Evolutionary conservation across 1,140 invertebrate genomes (phyloP).

Genomic region (Nylanderia fulva): DNA sequence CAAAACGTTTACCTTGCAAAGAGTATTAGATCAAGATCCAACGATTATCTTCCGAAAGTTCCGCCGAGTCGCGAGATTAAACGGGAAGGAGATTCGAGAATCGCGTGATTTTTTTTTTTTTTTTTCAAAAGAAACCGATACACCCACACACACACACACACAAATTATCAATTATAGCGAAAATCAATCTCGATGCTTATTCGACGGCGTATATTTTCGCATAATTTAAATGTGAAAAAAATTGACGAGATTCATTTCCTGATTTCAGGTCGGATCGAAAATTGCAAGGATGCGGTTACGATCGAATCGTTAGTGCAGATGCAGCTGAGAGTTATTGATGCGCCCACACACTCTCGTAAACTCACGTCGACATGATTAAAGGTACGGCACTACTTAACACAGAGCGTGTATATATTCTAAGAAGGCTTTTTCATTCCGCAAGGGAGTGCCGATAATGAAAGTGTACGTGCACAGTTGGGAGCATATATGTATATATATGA

Average conservation of each 20-base stretch:
- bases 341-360: slow-evolving; percentile 32
- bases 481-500: slow-evolving; percentile 42
- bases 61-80: slow-evolving; percentile 45
- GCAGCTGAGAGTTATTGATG: slow-evolving; percentile 44
- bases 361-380: slow-evolving; percentile 58
- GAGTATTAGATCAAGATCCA: slow-evolving; percentile 55
- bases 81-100: not conserved
- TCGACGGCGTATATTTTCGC: not conserved
- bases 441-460: slow-evolving; percentile 42
- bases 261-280: not conserved
- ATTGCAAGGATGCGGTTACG: slow-evolving; percentile 9
- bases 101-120: slow-evolving; percentile 26
- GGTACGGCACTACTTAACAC: slow-evolving; percentile 37
- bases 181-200: not conserved
- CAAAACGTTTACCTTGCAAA: slow-evolving; percentile 65
- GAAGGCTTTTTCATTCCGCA: slow-evolving; percentile 33
- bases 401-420: slow-evolving; percentile 49
- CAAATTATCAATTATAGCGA: not conserved
- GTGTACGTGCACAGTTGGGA: slow-evolving; percentile 64
- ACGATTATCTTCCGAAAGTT: slow-evolving; percentile 70
- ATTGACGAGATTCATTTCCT: slow-evolving; percentile 12
- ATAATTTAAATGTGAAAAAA: not conserved
- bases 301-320: slow-evolving; percentile 47
- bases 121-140: too few species aligned
- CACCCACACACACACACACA: too few species aligned